Evolutionary conservation across 1,140 invertebrate species (phyloP).

Genomic region (Procambarus virginalis): DNA sequence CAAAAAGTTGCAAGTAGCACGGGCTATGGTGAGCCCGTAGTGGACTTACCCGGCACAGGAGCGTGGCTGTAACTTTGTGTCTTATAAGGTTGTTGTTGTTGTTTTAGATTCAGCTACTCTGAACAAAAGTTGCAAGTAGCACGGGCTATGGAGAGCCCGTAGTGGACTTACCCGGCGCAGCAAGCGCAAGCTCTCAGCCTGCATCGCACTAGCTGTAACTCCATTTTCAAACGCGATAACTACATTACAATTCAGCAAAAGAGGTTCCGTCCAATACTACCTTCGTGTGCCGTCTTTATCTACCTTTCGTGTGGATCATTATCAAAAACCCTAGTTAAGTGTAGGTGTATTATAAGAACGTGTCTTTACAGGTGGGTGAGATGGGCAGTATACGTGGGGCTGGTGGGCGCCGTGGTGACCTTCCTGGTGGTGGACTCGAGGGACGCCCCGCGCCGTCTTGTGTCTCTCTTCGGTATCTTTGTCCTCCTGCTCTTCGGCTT

Average conservation of each 20-base stretch:
- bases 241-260: not conserved
- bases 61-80: no score
- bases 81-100: no score
- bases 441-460: constrained; percentile 74
- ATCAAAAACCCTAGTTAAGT: not conserved
- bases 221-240: not conserved
- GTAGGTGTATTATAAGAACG: not conserved
- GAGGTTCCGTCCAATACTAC: not conserved
- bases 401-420: constrained; percentile 74
- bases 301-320: not conserved
- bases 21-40: no score
- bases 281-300: not conserved
- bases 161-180: no score
- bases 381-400: constrained; percentile 2
- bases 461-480: constrained; percentile 80
- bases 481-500: constrained; percentile 75
- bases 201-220: no score
- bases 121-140: no score
- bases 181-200: no score
- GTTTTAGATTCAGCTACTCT: no score
- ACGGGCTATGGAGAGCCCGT: no score
- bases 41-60: no score
- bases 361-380: constrained; percentile 13
- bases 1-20: no score
- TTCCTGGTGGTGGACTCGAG: constrained; percentile 77